Conservation (phyloP, 2,113 vertebrate species). For the Clupea harengus region DNA sequence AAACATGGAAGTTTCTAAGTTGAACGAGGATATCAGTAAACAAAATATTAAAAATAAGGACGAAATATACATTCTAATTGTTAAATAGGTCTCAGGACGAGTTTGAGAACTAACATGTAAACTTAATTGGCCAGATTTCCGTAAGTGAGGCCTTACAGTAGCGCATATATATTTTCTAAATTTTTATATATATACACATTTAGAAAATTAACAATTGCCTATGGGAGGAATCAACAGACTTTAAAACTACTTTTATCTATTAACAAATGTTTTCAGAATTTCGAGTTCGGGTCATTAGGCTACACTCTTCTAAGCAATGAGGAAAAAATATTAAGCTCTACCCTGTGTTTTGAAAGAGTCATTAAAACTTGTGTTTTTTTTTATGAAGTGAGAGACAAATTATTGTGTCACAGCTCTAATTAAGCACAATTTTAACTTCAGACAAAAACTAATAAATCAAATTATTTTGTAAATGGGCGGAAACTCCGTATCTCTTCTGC, state of each 20-base stretch:
- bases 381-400: not conserved
- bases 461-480: slow-evolving; percentile 26
- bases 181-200: not conserved
- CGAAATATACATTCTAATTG: not conserved
- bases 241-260: not conserved
- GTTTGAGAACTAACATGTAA: not conserved
- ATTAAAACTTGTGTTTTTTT: not conserved
- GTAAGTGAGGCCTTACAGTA: not conserved
- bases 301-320: not conserved
- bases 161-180: not conserved
- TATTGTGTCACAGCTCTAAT: not conserved
- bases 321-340: not conserved
- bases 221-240: not conserved
- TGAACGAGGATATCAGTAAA: not conserved
- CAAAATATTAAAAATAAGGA: not conserved
- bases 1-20: not conserved
- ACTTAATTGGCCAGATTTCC: not conserved
- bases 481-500: slow-evolving; percentile 40
- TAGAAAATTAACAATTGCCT: not conserved
- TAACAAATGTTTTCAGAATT: not conserved
- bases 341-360: not conserved
- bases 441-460: not conserved
- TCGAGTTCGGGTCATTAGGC: not conserved
- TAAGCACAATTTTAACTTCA: not conserved
- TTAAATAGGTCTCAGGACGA: not conserved